Evolutionary conservation across 2,113 vertebrate species (phyloP).

Genomic region (Loxodonta africana): DNA sequence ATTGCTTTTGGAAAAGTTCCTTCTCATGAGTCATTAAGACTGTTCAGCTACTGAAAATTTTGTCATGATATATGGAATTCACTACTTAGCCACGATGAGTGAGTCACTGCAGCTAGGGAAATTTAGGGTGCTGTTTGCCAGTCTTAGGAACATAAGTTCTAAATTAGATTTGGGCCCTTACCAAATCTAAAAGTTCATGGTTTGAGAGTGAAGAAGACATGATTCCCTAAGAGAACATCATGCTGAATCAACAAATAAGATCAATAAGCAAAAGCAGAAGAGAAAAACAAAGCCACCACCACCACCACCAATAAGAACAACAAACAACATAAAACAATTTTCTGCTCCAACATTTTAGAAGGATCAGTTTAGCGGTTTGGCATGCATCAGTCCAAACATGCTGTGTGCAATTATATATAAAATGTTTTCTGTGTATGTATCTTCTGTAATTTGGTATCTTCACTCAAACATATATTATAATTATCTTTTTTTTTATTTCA

Average conservation of each 20-base stretch:
- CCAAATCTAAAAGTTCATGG: not conserved
- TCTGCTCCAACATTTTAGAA: not conserved
- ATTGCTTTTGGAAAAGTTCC: accelerated
- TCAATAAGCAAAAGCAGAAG: not conserved
- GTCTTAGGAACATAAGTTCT: not conserved
- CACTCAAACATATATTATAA: not conserved
- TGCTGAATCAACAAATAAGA: not conserved
- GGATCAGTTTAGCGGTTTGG: not conserved
- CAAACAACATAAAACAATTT: not conserved
- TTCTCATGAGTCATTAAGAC: not conserved
- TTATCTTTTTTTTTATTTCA: not conserved
- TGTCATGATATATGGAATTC: not conserved
- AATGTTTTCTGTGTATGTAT: not conserved
- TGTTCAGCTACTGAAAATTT: not conserved
- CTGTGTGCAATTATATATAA: not conserved
- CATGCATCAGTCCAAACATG: not conserved
- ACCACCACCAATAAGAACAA: too few relatives aligned
- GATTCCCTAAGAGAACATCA: not conserved
- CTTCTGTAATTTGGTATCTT: not conserved
- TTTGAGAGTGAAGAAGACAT: not conserved
- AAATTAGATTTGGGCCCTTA: not conserved
- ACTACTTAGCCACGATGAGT: not conserved
- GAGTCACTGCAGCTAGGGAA: not conserved
- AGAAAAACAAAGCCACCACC: not conserved
- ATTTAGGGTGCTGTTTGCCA: too few relatives aligned